Evolutionary conservation across 2,797 vertebrate genomes (phyloP).

Genomic region (Xyrichtys novacula): DNA sequence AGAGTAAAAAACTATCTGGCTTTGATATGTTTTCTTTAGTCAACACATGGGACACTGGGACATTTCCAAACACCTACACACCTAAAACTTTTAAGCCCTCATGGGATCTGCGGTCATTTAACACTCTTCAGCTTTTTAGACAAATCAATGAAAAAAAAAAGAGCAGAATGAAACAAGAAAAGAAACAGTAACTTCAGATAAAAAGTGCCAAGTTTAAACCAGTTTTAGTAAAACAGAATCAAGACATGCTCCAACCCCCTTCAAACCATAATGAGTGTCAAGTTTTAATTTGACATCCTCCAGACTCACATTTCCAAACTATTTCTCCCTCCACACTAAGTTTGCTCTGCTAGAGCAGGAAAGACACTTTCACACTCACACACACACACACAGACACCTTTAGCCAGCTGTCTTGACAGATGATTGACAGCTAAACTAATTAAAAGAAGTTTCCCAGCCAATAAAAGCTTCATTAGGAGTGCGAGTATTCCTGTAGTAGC

Average conservation of each 20-base stretch:
- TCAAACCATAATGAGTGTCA: constrained; percentile 13
- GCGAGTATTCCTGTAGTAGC: constrained; percentile 46
- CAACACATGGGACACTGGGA: neutral
- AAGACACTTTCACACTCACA: neutral
- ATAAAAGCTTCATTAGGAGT: constrained; percentile 57
- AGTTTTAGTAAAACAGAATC: no score
- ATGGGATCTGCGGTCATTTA: neutral
- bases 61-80: neutral
- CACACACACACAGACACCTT: neutral
- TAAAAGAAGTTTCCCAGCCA: constrained; percentile 50
- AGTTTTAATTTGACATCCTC: constrained; percentile 8
- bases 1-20: neutral
- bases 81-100: neutral
- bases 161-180: neutral
- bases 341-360: constrained; percentile 17
- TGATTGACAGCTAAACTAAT: constrained; percentile 72
- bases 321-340: constrained; percentile 7
- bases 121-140: neutral
- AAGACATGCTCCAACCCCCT: no score
- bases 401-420: constrained; percentile 41
- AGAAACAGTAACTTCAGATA: neutral
- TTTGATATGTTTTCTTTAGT: constrained; percentile 1
- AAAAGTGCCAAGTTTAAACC: neutral
- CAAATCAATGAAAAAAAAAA: neutral
- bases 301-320: constrained; percentile 2